phyloP scores from a whole-genome alignment of 2,888 invertebrate species.

The Euplagia quadripunctaria region DNA sequence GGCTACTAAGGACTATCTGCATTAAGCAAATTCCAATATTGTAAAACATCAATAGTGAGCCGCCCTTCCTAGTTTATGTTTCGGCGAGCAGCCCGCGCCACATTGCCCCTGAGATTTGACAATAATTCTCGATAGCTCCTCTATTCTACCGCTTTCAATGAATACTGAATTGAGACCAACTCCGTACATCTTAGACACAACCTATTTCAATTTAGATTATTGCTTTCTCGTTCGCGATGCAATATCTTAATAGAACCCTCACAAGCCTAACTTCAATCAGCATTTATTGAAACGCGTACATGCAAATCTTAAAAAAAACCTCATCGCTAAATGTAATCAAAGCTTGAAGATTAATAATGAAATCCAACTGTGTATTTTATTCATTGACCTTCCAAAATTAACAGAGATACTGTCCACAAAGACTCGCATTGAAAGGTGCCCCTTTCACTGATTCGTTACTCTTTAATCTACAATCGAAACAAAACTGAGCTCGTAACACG shows the following conservation, averaged over 20 bases:
- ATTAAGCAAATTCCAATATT: constrained; percentile 42
- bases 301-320: constrained; percentile 35
- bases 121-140: constrained; percentile 82
- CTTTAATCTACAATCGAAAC: constrained; percentile 86
- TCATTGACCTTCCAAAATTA: constrained; percentile 84
- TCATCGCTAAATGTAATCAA: constrained; percentile 65
- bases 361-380: constrained; percentile 77
- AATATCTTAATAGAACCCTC: constrained; percentile 64
- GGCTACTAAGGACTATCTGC: constrained; percentile 10
- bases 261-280: constrained; percentile 45
- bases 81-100: constrained; percentile 53
- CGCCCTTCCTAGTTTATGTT: constrained; percentile 55
- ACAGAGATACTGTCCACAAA: constrained; percentile 82
- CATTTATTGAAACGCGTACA: constrained; percentile 33
- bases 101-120: constrained; percentile 81
- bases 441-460: constrained; percentile 80
- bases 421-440: constrained; percentile 75
- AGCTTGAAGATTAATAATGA: constrained; percentile 75
- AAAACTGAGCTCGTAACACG: constrained; percentile 83
- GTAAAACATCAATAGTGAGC: constrained; percentile 47
- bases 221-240: constrained; percentile 62
- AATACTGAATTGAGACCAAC: constrained; percentile 79
- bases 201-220: constrained; percentile 85
- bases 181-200: constrained; percentile 70
- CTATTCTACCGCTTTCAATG: constrained; percentile 78